Percentiles rank a stretch among this genome's conserved stretches.
Conservation (phyloP, 92 coral and sea anemone genomes). For the Phenganax stokvisi region DNA sequence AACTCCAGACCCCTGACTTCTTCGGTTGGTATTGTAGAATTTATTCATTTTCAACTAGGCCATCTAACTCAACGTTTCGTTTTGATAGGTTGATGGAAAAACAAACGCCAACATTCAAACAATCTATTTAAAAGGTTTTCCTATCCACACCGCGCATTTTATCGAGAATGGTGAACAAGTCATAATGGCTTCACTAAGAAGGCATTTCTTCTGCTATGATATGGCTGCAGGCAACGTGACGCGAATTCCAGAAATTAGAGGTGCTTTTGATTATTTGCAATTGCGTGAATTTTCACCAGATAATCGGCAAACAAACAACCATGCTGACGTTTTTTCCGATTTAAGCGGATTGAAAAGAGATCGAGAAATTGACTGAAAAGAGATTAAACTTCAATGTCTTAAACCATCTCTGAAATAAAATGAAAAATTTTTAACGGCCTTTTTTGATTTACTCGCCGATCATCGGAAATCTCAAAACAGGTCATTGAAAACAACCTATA, state of each 20-base stretch:
- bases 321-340: no score
- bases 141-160: conserved; percentile 88
- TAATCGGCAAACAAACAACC: background rate
- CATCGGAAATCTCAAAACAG: no score
- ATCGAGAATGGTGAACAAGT: conserved; percentile 87
- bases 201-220: conserved; percentile 81
- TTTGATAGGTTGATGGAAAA: conserved; percentile 83
- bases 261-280: conserved; percentile 35
- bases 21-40: no score
- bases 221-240: conserved; percentile 83
- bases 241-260: conserved; percentile 83
- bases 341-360: no score
- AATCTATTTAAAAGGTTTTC: conserved; percentile 67
- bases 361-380: no score
- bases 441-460: no score
- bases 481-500: no score
- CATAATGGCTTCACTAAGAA: conserved; percentile 72
- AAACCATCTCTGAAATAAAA: no score
- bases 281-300: background rate
- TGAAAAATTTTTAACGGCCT: no score
- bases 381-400: no score
- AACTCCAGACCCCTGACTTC: no score
- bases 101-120: conserved; percentile 87
- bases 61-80: background rate
- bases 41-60: background rate